Base-by-base conservation (phyloP, 1,140 invertebrate species). In the Lasioglossum baleicum region DNA sequence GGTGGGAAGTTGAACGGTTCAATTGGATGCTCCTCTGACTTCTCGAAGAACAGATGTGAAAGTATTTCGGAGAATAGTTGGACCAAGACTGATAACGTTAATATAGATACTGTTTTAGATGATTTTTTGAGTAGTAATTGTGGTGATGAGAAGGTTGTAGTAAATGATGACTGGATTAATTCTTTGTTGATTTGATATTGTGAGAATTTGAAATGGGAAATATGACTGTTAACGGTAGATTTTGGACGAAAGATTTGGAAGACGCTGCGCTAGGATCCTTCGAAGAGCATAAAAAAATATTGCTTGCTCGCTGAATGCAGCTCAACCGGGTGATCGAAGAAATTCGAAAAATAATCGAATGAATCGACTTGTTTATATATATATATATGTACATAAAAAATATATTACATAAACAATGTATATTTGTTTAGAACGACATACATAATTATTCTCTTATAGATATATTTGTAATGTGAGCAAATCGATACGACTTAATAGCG, bases 91-190 rank as follows among this genome's bases (percentile, higher is more conserved):
- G 15, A 15, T 51, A 56, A 20, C 11, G 2, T 40, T 26, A 81
- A 78, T 31, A 48, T 81, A 82, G 68, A 78, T 31, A 40, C 40
- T 6, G 48, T 68, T 56, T 58, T 82, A 40, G 63, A 78, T 22
- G 80, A 81, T 2, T 22, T 73, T 61, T 20, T 82, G 42, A 53
- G 13, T 42, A 67, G 58, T 44, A 15, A 67, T 67, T 60, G 48
- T 44, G 56, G 10, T n/a, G 22, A n/a, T 51, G 61, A 68, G 22
- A 53, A 60, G 61, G 53, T 78, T 53, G 53, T 67, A 51, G 53
- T 67, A 51, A 81, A 20, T 20, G 80, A 82, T 31, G 75, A 78
- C 2, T 82, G 80, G 80, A 17, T 26, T 26, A 26, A 26, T 26
- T 26, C 26, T 26, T 26, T 26, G 26, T 26, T 26, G 26, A 26